Evolutionary conservation across 2,797 vertebrate genomes (phyloP).

Genomic region (Spatula clypeata): DNA sequence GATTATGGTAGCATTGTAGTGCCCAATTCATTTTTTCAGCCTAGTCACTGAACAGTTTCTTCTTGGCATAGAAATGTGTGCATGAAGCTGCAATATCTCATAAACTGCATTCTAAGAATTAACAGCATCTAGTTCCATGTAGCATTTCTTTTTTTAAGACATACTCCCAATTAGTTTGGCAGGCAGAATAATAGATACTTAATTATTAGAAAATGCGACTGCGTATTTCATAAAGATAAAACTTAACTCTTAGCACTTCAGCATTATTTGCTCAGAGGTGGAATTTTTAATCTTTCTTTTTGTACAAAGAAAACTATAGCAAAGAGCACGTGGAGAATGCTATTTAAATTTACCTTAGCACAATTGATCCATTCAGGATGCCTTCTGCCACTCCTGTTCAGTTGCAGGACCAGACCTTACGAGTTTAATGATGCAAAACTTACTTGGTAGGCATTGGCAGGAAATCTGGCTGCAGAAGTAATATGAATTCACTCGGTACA

Average conservation of each 20-base stretch:
- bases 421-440: background rate
- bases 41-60: background rate
- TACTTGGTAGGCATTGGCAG: background rate
- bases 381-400: background rate
- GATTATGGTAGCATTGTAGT: background rate
- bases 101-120: background rate
- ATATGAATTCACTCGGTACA: background rate
- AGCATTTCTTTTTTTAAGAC: background rate
- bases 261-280: background rate
- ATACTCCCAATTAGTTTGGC: background rate
- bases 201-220: background rate
- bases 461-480: background rate
- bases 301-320: background rate
- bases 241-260: background rate
- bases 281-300: background rate
- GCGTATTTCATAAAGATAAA: background rate
- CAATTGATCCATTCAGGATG: background rate
- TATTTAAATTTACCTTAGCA: background rate
- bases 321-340: background rate
- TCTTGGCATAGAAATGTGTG: background rate
- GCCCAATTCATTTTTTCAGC: background rate
- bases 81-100: background rate
- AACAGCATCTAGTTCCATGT: background rate
- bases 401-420: background rate
- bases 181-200: background rate